These are phyloP conservation scores for Babyrousa celebensis DNA, from an alignment of 2,797 vertebrate species.

Conservation along the genomic window DNA sequence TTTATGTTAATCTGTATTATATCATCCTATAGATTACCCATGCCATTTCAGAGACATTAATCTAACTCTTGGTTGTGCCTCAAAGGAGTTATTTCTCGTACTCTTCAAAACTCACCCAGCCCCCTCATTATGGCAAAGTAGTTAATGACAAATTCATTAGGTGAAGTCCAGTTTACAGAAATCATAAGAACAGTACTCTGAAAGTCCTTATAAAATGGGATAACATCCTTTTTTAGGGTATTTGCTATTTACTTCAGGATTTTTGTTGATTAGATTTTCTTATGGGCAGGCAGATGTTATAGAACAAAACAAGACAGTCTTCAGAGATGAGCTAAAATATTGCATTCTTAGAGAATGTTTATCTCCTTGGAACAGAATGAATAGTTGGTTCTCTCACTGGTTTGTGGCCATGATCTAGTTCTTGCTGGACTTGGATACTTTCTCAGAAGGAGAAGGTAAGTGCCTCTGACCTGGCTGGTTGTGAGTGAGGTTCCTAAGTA, in stretches of 20 bases:
- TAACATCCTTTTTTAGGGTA: not conserved
- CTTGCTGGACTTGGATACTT: not conserved
- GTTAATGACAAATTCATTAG: not conserved
- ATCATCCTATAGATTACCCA: not conserved
- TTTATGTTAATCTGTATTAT: not conserved
- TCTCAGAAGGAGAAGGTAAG: not conserved
- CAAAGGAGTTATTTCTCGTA: not conserved
- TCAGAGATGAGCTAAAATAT: slow-evolving; percentile 17
- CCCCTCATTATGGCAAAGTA: not conserved
- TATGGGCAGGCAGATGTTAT: not conserved
- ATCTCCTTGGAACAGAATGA: not conserved
- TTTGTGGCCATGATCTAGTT: not conserved
- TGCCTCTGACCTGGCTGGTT: not conserved
- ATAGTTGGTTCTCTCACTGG: not conserved
- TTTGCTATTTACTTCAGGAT: not conserved
- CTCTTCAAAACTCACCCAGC: not conserved
- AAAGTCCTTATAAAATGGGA: not conserved
- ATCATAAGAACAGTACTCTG: not conserved
- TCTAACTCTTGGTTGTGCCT: not conserved
- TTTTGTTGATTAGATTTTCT: not conserved
- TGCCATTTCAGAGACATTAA: not conserved
- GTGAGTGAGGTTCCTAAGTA: not conserved
- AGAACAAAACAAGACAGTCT: not conserved
- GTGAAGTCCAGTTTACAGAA: not conserved
- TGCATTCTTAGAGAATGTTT: not conserved